A percentile compares a stretch with the other conserved stretches of the same genome.
Evolutionary conservation across 2,888 invertebrate species (phyloP).

Genomic region (Ectobius pallidus): DNA sequence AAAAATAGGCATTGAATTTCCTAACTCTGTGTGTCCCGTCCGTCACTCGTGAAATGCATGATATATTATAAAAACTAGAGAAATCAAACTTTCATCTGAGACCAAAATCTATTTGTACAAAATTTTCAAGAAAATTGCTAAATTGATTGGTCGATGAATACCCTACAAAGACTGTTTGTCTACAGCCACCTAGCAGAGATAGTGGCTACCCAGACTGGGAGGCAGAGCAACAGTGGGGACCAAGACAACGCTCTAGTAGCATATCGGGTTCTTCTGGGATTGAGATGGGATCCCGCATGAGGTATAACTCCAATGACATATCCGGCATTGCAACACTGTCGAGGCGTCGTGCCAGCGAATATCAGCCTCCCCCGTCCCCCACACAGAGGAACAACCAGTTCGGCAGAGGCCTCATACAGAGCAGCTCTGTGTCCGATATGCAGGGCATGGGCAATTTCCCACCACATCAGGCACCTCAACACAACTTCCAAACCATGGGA

Average conservation of each 20-base stretch:
- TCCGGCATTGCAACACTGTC: conserved; percentile 37
- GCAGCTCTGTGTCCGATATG: conserved; percentile 41
- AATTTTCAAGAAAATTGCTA: too few relatives aligned
- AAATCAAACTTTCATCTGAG: too few relatives aligned
- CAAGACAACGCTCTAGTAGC: conserved; percentile 52
- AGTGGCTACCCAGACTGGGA: conserved; percentile 58
- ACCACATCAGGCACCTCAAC: conserved; percentile 36
- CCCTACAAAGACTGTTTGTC: neutral
- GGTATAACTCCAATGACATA: conserved; percentile 28
- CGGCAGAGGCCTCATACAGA: conserved; percentile 34
- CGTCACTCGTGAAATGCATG: too few relatives aligned
- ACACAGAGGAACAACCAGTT: conserved; percentile 28
- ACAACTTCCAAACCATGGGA: conserved; percentile 56
- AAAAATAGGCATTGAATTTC: too few relatives aligned
- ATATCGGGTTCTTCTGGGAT: conserved; percentile 52
- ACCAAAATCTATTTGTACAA: too few relatives aligned
- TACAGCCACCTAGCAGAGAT: conserved; percentile 54
- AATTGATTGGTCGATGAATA: too few relatives aligned
- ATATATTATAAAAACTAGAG: too few relatives aligned
- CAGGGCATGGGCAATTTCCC: conserved; percentile 34
- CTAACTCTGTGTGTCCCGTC: too few relatives aligned
- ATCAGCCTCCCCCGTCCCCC: conserved; percentile 28
- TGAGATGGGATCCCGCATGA: conserved; percentile 25
- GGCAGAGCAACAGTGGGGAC: conserved; percentile 47
- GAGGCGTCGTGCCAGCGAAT: conserved; percentile 38